phyloP scores from a whole-genome alignment of 1,140 invertebrate genomes.

The Hypothenemus hampei region DNA sequence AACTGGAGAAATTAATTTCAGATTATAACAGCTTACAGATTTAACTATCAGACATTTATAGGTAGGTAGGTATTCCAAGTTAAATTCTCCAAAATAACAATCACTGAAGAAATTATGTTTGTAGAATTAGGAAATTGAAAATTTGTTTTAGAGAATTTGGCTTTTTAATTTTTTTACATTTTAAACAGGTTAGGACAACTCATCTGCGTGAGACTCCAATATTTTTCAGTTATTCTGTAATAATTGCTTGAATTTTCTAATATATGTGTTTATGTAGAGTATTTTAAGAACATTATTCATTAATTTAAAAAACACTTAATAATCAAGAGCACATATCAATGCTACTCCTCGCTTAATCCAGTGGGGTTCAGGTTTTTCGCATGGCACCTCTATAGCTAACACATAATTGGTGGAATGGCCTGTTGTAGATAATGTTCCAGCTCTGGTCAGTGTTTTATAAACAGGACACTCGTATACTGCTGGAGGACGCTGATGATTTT shows the following conservation, averaged over 20 bases:
- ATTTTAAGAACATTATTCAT: background rate
- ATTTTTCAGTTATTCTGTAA: too few species aligned
- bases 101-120: too few species aligned
- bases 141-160: too few species aligned
- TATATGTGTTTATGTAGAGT: too few species aligned
- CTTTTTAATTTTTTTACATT: too few species aligned
- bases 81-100: too few species aligned
- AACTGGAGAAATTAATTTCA: slow-evolving; percentile 14
- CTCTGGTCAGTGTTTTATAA: slow-evolving; percentile 67
- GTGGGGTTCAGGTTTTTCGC: slow-evolving; percentile 55
- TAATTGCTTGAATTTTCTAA: background rate
- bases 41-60: background rate
- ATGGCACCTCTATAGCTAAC: slow-evolving; percentile 62
- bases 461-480: slow-evolving; percentile 65
- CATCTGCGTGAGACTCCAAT: too few species aligned
- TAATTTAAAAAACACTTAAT: slow-evolving; percentile 48
- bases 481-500: slow-evolving; percentile 45
- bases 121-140: too few species aligned
- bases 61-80: slow-evolving; percentile 8
- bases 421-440: slow-evolving; percentile 69
- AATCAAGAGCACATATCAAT: slow-evolving; percentile 69
- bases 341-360: slow-evolving; percentile 78
- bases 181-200: too few species aligned
- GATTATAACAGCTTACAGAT: too few species aligned
- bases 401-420: slow-evolving; percentile 79